phyloP scores from a whole-genome alignment of 2,888 invertebrate species.

The Agonopterix subpropinquella region DNA sequence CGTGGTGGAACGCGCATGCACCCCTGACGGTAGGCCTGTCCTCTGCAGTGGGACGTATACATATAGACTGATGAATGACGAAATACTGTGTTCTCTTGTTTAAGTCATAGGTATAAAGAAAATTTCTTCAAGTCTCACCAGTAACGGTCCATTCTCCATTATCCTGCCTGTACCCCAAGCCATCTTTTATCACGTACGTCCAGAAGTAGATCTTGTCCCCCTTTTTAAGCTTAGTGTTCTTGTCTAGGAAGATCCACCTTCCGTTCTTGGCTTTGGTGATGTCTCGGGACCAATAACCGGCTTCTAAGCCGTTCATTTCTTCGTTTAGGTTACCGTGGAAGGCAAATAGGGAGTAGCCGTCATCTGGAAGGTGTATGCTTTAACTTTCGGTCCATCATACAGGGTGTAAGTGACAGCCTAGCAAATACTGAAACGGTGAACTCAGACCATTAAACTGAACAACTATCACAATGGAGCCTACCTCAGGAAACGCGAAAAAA shows the following conservation, averaged over 20 bases:
- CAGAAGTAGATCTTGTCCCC: constrained; percentile 85
- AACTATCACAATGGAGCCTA: too few species aligned
- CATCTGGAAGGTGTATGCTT: constrained; percentile 45
- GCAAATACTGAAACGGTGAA: too few species aligned
- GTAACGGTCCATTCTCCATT: constrained; percentile 75
- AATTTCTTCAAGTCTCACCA: constrained; percentile 34
- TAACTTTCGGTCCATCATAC: background rate
- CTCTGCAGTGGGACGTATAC: too few species aligned
- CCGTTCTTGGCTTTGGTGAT: constrained; percentile 77
- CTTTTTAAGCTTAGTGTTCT: constrained; percentile 69
- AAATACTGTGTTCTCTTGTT: too few species aligned
- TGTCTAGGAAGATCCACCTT: constrained; percentile 81
- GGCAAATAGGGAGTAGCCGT: constrained; percentile 73
- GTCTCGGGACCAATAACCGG: constrained; percentile 80
- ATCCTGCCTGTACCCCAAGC: constrained; percentile 81
- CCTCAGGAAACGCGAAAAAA: too few species aligned
- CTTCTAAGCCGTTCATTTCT: constrained; percentile 82
- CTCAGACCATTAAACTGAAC: too few species aligned
- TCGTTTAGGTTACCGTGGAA: constrained; percentile 81
- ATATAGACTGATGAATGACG: too few species aligned
- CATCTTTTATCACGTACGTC: constrained; percentile 82
- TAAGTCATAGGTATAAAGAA: too few species aligned
- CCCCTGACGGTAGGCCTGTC: too few species aligned
- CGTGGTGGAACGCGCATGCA: too few species aligned
- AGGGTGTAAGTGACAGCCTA: too few species aligned